A percentile compares a stretch with the other conserved stretches of the same genome.
Evolutionary conservation across 1,140 invertebrate genomes (phyloP).

Genomic region (Periplaneta americana): DNA sequence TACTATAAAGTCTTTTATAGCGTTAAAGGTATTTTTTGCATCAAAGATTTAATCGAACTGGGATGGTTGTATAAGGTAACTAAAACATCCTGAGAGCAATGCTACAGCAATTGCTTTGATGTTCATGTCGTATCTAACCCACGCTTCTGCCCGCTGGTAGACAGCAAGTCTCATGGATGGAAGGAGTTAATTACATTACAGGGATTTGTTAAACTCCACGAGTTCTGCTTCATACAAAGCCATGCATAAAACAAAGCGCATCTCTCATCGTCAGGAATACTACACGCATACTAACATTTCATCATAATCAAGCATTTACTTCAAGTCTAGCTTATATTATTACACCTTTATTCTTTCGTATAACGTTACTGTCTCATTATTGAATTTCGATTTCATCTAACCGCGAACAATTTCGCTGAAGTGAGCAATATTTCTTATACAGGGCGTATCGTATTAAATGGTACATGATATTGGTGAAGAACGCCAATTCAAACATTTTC

Average conservation of each 20-base stretch:
- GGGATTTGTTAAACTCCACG: not conserved
- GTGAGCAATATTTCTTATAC: too few species aligned
- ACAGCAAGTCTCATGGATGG: not conserved
- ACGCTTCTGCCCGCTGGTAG: too few species aligned
- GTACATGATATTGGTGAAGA: too few species aligned
- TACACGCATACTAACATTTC: too few species aligned
- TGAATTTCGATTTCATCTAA: too few species aligned
- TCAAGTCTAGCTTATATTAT: too few species aligned
- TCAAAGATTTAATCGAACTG: not conserved
- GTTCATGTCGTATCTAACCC: not conserved
- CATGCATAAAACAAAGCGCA: not conserved
- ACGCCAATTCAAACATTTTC: too few species aligned
- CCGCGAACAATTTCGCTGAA: too few species aligned
- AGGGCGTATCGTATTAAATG: too few species aligned
- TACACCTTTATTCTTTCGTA: too few species aligned
- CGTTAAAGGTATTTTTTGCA: not conserved
- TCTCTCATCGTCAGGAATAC: not conserved
- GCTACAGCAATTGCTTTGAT: not conserved
- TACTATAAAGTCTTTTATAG: not conserved
- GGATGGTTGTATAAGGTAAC: not conserved
- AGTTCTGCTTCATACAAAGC: not conserved
- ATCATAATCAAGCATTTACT: too few species aligned
- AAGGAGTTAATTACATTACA: not conserved
- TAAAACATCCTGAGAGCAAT: not conserved
- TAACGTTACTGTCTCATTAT: too few species aligned